Evolutionary conservation across 2,797 vertebrate species (phyloP).

Genomic region (Bradypodion pumilum): DNA sequence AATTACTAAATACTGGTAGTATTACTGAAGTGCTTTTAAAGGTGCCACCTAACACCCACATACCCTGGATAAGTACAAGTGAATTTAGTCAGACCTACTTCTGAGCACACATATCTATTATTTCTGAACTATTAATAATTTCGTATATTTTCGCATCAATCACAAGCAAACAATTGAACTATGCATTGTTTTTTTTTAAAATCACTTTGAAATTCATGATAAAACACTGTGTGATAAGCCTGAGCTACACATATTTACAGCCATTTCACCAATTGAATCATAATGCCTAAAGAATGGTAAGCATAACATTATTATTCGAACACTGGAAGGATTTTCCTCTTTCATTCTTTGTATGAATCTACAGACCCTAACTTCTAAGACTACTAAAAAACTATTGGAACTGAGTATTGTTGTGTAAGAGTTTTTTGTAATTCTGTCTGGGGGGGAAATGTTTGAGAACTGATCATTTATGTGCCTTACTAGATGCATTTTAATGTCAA

Average conservation of each 20-base stretch:
- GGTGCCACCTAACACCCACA: background rate
- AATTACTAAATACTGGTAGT: background rate
- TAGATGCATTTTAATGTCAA: slow-evolving; percentile 47
- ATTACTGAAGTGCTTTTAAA: background rate
- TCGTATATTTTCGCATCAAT: background rate
- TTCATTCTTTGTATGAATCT: slow-evolving; percentile 40
- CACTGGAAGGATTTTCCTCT: slow-evolving; percentile 37
- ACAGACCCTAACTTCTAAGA: slow-evolving; percentile 32
- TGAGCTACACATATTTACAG: slow-evolving; percentile 13
- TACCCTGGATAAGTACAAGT: background rate
- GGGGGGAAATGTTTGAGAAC: slow-evolving; percentile 38
- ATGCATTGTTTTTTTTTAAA: background rate
- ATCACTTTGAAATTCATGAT: slow-evolving; percentile 38
- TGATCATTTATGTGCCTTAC: slow-evolving; percentile 44
- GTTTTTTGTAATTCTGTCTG: slow-evolving; percentile 4
- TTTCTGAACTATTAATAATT: background rate
- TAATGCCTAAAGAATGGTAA: background rate
- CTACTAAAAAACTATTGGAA: slow-evolving; percentile 27
- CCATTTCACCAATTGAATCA: slow-evolving; percentile 23
- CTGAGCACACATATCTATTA: background rate
- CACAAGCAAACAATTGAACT: background rate
- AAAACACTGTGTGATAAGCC: slow-evolving; percentile 30
- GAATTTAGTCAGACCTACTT: background rate
- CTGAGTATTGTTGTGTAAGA: slow-evolving; percentile 5
- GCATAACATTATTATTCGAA: slow-evolving; percentile 26